phyloP scores from a whole-genome alignment of 2,888 invertebrate genomes.

The Liposcelis brunnea region DNA sequence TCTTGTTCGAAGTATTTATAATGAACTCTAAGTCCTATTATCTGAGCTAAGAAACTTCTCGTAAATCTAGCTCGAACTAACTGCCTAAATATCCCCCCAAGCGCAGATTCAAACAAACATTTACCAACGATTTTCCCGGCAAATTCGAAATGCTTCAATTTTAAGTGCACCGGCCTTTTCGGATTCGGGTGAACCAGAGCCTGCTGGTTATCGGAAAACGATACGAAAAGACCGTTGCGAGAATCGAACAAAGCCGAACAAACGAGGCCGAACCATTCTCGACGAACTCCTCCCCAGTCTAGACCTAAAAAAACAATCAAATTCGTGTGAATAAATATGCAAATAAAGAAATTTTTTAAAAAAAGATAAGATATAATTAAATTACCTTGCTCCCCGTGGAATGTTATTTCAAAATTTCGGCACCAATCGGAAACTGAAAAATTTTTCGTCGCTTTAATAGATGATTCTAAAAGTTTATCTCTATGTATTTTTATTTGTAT shows the following conservation, averaged over 20 bases:
- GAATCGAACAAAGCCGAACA: conserved; percentile 78
- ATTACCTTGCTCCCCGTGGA: conserved; percentile 82
- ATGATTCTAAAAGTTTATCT: conserved; percentile 62
- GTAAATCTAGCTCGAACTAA: conserved; percentile 80
- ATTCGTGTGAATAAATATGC: background rate
- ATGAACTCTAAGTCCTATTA: conserved; percentile 82
- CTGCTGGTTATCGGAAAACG: conserved; percentile 50
- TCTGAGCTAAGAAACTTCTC: conserved; percentile 81
- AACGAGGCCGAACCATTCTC: conserved; percentile 88
- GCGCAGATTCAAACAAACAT: conserved; percentile 82
- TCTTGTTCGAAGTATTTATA: conserved; percentile 93
- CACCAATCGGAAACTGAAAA: conserved; percentile 88
- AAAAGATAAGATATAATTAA: conserved; percentile 2
- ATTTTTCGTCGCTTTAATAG: conserved; percentile 69
- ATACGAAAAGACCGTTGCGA: conserved; percentile 61
- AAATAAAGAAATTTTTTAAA: background rate
- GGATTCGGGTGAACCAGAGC: conserved; percentile 83
- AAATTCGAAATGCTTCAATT: conserved; percentile 79
- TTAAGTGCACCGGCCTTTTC: conserved; percentile 53
- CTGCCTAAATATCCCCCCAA: conserved; percentile 72
- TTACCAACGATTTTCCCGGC: conserved; percentile 90
- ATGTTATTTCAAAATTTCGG: conserved; percentile 80
- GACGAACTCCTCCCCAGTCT: conserved; percentile 84
- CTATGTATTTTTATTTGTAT: conserved; percentile 64
- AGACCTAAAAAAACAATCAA: conserved; percentile 42